phyloP scores from a whole-genome alignment of 2,113 vertebrate species.

The Aspidoscelis tigris region DNA sequence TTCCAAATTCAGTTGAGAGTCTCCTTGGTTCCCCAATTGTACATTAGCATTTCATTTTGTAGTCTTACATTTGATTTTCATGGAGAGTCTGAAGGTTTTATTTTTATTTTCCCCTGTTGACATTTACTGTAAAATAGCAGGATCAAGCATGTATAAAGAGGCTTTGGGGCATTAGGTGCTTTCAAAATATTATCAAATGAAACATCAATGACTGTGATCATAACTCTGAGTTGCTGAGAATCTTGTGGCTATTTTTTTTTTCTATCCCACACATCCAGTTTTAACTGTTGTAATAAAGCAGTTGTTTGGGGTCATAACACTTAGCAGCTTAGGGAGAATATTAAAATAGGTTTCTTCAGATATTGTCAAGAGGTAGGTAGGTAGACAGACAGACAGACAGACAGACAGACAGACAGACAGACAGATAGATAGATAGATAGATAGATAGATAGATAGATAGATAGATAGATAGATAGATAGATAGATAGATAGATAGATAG shows the following conservation, averaged over 20 bases:
- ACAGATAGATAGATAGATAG: too few relatives aligned
- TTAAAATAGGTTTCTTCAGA: too few relatives aligned
- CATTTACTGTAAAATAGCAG: neutral
- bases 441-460: too few relatives aligned
- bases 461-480: too few relatives aligned
- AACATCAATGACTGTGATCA: neutral
- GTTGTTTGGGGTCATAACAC: neutral
- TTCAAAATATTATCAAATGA: constrained; percentile 1
- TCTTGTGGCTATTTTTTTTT: neutral
- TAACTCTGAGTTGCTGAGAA: neutral
- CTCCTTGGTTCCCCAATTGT: too few relatives aligned
- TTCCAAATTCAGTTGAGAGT: too few relatives aligned
- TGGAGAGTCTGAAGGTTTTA: neutral
- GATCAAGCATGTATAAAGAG: neutral
- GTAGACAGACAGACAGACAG: too few relatives aligned
- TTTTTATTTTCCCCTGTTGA: neutral
- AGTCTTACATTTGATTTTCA: neutral
- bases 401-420: too few relatives aligned
- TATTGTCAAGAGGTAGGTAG: too few relatives aligned
- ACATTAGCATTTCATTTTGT: neutral
- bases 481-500: too few relatives aligned
- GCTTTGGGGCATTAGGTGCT: neutral
- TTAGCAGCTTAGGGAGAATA: neutral
- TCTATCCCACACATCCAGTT: neutral
- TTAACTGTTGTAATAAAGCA: neutral